Base-by-base conservation (phyloP, 2,888 invertebrate species). In the Diadegma fenestrale region DNA sequence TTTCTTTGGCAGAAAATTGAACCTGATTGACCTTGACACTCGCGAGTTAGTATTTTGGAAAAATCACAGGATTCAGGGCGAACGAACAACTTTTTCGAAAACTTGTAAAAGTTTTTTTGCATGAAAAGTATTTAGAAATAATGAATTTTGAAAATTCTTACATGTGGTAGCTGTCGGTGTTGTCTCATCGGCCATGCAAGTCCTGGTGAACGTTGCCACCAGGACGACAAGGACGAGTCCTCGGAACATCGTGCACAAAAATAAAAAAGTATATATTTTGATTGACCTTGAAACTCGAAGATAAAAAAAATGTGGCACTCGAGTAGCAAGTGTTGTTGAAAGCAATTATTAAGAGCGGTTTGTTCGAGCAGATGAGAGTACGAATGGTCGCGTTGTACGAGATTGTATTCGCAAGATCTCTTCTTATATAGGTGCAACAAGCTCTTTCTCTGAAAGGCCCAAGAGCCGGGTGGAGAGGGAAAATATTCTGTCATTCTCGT, bases 351-450 rank as follows among this genome's bases (percentile, higher is more conserved):
- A 14, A 37, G 5, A 41, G 8, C 26, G 43, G 66, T 77, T 54
- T 22, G 10, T 26, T 68, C 54, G 48, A 41, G 30, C 45, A 3
- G 14, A 54, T 71, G 26, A 76, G 71, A 73, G 64, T 54, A 48
- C 73, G 80, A 66, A 37, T 58, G 22, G 76, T 43, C 71, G 58
- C 68, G 73, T 73, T 80, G 72, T 58, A 68, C 78, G 48, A 80
- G 58, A 71, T 48, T 66, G 26, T 80, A 77, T 48, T 7, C 66
- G 80, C 77, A 78, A 80, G 77, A 83, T 86, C 86, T 69, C 77
- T 73, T 83, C 80, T 86, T 86, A 86, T 86, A 86, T 86, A 82
- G 86, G 77, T 83, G 80, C 82, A 86, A 75, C 63, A 19, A n/a
- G 66, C 69, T 83, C 76, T 69, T 80, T 86, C 76, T 73, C 79